Evolutionary conservation across 2,888 invertebrate species (phyloP).

Genomic region (Cheilosia variabilis): DNA sequence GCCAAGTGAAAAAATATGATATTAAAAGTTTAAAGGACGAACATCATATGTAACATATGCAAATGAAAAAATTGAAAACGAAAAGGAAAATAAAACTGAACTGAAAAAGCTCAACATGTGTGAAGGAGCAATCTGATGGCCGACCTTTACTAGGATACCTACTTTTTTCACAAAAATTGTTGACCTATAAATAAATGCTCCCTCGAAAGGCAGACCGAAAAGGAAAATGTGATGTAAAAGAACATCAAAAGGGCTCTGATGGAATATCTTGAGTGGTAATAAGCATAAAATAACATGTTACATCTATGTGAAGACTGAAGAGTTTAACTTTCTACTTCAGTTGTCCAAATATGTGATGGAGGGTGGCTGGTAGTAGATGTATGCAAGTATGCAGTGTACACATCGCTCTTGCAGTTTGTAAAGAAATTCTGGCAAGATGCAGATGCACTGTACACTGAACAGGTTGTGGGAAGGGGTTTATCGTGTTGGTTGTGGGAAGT

Average conservation of each 20-base stretch:
- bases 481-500: too few species aligned
- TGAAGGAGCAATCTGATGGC: constrained; percentile 13
- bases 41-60: constrained; percentile 61
- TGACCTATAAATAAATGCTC: constrained; percentile 68
- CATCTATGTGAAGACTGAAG: constrained; percentile 30
- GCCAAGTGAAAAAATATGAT: constrained; percentile 18
- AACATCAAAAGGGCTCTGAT: constrained; percentile 48
- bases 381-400: not conserved
- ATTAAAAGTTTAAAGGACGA: constrained; percentile 53
- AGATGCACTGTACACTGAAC: too few species aligned
- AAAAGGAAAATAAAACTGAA: not conserved
- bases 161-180: constrained; percentile 57
- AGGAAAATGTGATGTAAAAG: constrained; percentile 28
- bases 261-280: constrained; percentile 65
- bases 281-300: constrained; percentile 61
- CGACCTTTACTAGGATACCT: constrained; percentile 48
- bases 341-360: constrained; percentile 14
- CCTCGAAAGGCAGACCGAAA: not conserved
- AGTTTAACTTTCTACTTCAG: constrained; percentile 50
- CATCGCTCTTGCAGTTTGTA: not conserved
- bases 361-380: not conserved
- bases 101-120: constrained; percentile 6
- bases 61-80: constrained; percentile 39
- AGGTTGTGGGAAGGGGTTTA: too few species aligned
- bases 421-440: too few species aligned